phyloP scores from a whole-genome alignment of 2,888 invertebrate genomes.

The Eupithecia pulchellata region DNA sequence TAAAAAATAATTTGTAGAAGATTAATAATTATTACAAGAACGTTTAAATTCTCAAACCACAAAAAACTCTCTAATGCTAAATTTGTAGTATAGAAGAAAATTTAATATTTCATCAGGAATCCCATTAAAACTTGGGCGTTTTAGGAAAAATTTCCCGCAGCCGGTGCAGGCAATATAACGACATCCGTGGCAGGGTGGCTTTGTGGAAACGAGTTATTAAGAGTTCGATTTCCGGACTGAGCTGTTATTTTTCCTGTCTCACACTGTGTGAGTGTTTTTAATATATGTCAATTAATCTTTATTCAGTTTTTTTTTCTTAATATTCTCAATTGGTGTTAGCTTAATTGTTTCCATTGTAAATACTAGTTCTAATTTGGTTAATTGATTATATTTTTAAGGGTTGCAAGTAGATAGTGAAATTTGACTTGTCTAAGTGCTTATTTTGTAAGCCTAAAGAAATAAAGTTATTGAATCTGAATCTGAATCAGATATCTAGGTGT shows the following conservation, averaged over 20 bases:
- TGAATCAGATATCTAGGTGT: no score
- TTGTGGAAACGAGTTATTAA: conserved; percentile 1
- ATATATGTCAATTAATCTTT: no score
- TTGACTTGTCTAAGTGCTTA: no score
- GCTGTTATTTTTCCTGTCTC: neutral
- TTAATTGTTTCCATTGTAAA: no score
- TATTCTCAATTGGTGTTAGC: no score
- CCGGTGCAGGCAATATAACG: conserved; percentile 10
- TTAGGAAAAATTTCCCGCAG: conserved; percentile 12
- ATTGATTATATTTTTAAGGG: no score
- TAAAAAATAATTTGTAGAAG: no score
- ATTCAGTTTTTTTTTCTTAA: no score
- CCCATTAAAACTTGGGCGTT: conserved; percentile 20
- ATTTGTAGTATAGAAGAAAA: conserved; percentile 7
- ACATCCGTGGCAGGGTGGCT: conserved; percentile 8
- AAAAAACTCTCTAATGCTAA: neutral
- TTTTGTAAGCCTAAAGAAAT: no score
- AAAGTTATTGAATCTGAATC: no score
- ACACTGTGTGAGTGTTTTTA: neutral
- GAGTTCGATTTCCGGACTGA: conserved; percentile 17
- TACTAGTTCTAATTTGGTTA: no score
- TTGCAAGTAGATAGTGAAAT: no score
- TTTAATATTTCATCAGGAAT: conserved; percentile 16
- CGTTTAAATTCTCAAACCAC: neutral
- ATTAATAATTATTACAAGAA: neutral